These are phyloP conservation scores for Lagria hirta DNA, from an alignment of 2,888 invertebrate genomes.

Conservation along the genomic window DNA sequence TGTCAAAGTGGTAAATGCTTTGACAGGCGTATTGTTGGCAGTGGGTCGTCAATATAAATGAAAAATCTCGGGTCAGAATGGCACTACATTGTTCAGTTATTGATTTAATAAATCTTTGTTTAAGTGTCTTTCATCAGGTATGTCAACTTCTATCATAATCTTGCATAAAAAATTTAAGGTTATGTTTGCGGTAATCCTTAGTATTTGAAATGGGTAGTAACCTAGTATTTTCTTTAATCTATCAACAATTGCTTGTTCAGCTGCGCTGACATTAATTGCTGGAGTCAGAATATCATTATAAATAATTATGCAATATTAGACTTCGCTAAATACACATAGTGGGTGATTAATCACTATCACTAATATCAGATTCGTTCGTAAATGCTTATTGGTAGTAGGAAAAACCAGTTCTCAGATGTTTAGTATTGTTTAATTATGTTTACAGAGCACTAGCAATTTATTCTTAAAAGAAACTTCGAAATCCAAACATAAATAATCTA, in stretches of 20 bases:
- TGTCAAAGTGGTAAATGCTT: no score
- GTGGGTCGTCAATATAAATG: no score
- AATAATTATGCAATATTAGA: conserved; percentile 19
- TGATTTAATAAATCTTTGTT: conserved; percentile 4
- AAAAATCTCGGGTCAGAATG: conserved; percentile 10
- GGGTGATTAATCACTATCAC: conserved; percentile 9
- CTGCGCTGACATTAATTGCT: not conserved
- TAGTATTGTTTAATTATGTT: conserved; percentile 2
- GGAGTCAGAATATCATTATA: no score
- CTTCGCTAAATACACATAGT: no score
- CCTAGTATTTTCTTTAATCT: conserved; percentile 2
- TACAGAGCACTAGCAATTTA: conserved; percentile 3
- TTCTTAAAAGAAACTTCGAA: not conserved
- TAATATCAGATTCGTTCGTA: not conserved
- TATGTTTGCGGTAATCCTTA: conserved; percentile 7
- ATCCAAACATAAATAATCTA: conserved; percentile 4
- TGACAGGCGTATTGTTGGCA: no score
- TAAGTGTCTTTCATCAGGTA: conserved; percentile 8
- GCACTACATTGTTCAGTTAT: conserved; percentile 14
- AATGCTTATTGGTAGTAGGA: no score
- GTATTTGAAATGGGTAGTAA: not conserved
- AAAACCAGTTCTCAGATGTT: conserved; percentile 11
- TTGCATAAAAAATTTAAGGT: conserved; percentile 8
- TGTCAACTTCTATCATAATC: not conserved
- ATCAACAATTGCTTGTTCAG: not conserved